Evolutionary conservation across 2,888 invertebrate genomes (phyloP).

Genomic region (Hirudinaria manillensis): DNA sequence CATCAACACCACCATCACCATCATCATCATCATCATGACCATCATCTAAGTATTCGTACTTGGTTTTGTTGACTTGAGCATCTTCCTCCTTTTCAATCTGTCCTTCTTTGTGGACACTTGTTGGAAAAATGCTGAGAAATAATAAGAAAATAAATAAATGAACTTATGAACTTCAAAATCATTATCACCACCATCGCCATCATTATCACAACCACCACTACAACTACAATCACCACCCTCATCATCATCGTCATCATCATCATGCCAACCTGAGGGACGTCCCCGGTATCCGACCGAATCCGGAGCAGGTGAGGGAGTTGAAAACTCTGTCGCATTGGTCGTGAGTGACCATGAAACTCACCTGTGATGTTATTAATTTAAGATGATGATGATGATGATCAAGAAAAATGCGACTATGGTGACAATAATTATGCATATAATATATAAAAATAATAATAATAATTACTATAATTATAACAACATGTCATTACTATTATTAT

Average conservation of each 20-base stretch:
- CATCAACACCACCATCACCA: constrained; percentile 32
- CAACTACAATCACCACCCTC: neutral
- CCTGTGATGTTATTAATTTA: constrained; percentile 26
- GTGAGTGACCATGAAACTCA: constrained; percentile 35
- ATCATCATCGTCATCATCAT: neutral
- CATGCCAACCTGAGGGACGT: constrained; percentile 36
- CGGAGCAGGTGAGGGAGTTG: constrained; percentile 31
- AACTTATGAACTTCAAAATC: neutral
- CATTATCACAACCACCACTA: neutral
- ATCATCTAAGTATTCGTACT: neutral
- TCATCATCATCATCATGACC: constrained; percentile 1
- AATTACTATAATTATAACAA: too few species aligned
- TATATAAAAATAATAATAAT: too few species aligned
- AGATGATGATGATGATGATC: too few species aligned
- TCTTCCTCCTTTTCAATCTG: constrained; percentile 38
- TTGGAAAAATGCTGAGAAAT: neutral
- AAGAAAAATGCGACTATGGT: too few species aligned
- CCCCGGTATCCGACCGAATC: constrained; percentile 37
- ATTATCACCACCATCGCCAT: neutral
- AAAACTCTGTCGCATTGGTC: constrained; percentile 34
- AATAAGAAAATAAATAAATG: neutral
- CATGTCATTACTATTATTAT: too few species aligned
- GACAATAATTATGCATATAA: too few species aligned
- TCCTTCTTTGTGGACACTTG: too few species aligned
- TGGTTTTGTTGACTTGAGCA: constrained; percentile 49